Evolutionary conservation across 2,797 vertebrate species (phyloP).

Genomic region (Rhyacichthys aspro): DNA sequence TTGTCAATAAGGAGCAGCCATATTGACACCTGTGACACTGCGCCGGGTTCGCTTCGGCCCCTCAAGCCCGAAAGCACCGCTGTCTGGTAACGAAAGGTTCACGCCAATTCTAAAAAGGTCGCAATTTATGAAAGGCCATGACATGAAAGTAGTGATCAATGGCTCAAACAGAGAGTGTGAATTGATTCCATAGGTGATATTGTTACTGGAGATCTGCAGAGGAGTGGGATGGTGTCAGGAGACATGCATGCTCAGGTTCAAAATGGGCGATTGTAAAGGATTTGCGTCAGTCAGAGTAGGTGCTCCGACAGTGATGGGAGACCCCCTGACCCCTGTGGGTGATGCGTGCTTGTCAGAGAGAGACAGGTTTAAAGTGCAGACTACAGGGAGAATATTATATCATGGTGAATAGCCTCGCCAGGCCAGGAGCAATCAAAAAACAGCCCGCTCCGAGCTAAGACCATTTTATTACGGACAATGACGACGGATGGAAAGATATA

Average conservation of each 20-base stretch:
- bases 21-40: constrained; percentile 78
- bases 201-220: constrained; percentile 68
- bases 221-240: constrained; percentile 59
- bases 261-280: constrained; percentile 67
- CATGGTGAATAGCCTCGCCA: constrained; percentile 50
- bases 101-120: constrained; percentile 78
- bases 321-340: constrained; percentile 61
- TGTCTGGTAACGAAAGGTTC: constrained; percentile 50
- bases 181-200: constrained; percentile 73
- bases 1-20: constrained; percentile 76
- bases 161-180: constrained; percentile 39
- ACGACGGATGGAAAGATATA: constrained; percentile 33
- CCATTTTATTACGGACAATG: constrained; percentile 52
- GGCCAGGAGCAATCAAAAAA: constrained; percentile 48
- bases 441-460: constrained; percentile 29
- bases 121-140: constrained; percentile 77
- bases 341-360: constrained; percentile 58
- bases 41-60: constrained; percentile 32
- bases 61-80: constrained; percentile 22
- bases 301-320: constrained; percentile 70
- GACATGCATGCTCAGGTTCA: constrained; percentile 53
- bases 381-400: constrained; percentile 60
- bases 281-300: constrained; percentile 69
- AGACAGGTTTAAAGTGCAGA: constrained; percentile 67
- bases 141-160: constrained; percentile 77